These are phyloP conservation scores for Bombus haemorrhoidalis DNA, from an alignment of 1,140 invertebrate genomes.

Conservation along the genomic window DNA sequence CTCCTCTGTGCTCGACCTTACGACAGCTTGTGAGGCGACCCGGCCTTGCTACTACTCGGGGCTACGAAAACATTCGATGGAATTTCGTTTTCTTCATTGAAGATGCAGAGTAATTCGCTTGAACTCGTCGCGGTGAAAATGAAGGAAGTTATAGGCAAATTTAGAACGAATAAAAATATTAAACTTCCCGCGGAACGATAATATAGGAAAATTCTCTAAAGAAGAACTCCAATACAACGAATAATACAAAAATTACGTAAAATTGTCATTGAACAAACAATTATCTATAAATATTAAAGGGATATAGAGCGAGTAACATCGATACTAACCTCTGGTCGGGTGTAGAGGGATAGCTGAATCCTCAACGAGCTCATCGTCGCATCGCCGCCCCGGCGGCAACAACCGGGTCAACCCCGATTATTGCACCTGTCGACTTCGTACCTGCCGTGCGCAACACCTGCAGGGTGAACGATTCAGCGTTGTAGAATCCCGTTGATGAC, in stretches of 20 bases:
- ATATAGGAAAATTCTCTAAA: no score
- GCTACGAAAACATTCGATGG: conserved; percentile 30
- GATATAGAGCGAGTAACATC: no score
- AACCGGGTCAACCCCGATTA: conserved; percentile 71
- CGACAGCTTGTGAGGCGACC: conserved; percentile 55
- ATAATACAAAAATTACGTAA: no score
- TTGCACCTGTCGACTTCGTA: conserved; percentile 67
- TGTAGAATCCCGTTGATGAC: conserved; percentile 57
- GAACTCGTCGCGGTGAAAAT: no score
- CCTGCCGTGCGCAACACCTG: conserved; percentile 59
- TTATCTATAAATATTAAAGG: no score
- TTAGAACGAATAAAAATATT: neutral
- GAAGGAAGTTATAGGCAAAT: no score
- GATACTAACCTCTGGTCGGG: conserved; percentile 63
- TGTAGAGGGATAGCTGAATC: conserved; percentile 74
- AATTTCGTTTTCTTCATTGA: neutral
- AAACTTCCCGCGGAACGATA: no score
- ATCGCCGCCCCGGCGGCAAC: conserved; percentile 76
- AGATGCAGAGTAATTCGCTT: no score
- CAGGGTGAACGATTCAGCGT: conserved; percentile 59
- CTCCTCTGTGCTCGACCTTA: conserved; percentile 64
- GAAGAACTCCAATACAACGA: no score
- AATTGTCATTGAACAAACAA: no score
- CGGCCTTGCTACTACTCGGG: conserved; percentile 67
- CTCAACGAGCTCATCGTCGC: conserved; percentile 81